These are phyloP conservation scores for Candoia aspera DNA, from an alignment of 2,113 vertebrate species.

Conservation along the genomic window DNA sequence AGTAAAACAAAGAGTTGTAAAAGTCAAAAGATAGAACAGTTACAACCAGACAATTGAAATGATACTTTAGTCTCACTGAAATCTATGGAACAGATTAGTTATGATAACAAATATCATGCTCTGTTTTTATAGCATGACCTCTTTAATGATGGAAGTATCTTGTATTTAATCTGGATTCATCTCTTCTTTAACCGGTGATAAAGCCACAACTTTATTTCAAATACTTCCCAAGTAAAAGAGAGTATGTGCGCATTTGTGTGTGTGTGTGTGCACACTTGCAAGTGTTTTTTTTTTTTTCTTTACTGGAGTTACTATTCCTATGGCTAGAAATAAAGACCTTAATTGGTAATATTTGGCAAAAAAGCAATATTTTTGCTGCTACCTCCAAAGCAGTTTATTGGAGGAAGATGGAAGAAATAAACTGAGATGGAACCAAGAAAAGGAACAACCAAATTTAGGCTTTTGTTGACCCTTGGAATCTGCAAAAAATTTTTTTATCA, in stretches of 20 bases:
- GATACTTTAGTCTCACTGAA: not conserved
- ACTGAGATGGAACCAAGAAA: not conserved
- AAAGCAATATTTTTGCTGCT: not conserved
- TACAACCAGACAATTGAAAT: not conserved
- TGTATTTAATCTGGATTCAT: not conserved
- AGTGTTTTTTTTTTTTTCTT: not conserved
- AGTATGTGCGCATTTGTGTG: not conserved
- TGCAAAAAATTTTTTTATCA: conserved; percentile 42
- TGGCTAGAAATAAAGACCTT: not conserved
- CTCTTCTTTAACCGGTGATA: not conserved
- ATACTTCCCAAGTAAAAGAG: not conserved
- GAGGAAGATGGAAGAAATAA: not conserved
- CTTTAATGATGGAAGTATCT: not conserved
- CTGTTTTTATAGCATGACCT: not conserved
- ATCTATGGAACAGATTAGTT: not conserved
- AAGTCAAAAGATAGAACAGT: not conserved
- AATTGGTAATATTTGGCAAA: not conserved
- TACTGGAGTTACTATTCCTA: not conserved
- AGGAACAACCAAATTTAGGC: not conserved
- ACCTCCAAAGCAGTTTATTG: not conserved
- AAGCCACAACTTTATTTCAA: not conserved
- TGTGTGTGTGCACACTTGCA: not conserved
- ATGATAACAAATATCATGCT: not conserved
- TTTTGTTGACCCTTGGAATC: not conserved
- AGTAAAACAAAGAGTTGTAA: not conserved